Base-by-base conservation (phyloP, 2,797 vertebrate genomes). In the Gallinago solitaria region DNA sequence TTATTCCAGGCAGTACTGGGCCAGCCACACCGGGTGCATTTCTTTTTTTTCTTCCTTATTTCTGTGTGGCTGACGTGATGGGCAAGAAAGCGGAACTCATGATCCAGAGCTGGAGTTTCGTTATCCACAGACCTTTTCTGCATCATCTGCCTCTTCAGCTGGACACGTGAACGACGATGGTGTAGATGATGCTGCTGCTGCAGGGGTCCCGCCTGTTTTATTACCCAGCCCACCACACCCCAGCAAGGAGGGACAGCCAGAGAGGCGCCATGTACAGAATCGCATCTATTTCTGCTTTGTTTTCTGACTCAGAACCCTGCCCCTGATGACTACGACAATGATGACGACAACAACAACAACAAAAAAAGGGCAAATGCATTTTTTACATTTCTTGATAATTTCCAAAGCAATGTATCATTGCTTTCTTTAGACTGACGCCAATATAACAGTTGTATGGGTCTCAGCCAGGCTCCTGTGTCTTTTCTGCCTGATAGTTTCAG, bases 361-460 rank as follows among this genome's bases (percentile, higher is more conserved):
- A 89, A 96, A 78, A 95, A 96, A 97, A 97, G 97, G 97, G 96
- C 97, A 97, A 97, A 97, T 97, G 97, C 97, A 97, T 97, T 97
- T 97, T 97, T 97, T 95, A 97, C 95, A 96, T 97, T 96, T 97
- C 94, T 97, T 97, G 95, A 95, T 98, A 95, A 97, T 97, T 96
- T 97, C 93, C 92, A 97, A 97, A 97, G 90, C 95, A 96, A 97
- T 95, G 90, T 97, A 95, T 91, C 90, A 84, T 97, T 97, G 94
- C 96, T 97, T 96, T 97, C 76, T 97, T 96, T 97, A 97, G 92
- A 95, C 96, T 97, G 94, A 97, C 74, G 89, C 94, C 97, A 97
- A 95, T 91, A 86, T 95, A 97, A 96, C 94, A 97, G 95, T 91
- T 96, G 83, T 96, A 97, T 89, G 89, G 82, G 92, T 97, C 96